These are phyloP conservation scores for Zaprionus capensis DNA, from an alignment of 1,140 invertebrate species.

Conservation along the genomic window DNA sequence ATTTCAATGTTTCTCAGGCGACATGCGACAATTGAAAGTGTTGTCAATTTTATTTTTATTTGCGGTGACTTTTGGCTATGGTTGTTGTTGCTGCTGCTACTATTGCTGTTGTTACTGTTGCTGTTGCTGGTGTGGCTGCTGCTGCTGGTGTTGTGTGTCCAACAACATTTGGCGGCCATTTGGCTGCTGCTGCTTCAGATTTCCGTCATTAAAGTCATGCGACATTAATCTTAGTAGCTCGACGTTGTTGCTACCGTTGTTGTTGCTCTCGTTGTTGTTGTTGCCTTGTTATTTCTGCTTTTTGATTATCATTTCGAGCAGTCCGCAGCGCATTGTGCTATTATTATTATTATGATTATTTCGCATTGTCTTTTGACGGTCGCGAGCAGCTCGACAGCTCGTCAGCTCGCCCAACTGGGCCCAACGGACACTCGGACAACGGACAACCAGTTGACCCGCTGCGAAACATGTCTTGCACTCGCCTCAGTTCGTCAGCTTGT, in stretches of 20 bases:
- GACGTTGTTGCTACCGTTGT: constrained; percentile 10
- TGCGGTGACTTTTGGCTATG: constrained; percentile 23
- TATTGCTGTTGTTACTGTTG: neutral
- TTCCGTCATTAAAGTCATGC: constrained; percentile 59
- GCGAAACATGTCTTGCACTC: constrained; percentile 31
- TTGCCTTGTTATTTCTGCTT: constrained; percentile 38
- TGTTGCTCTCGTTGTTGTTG: constrained; percentile 5
- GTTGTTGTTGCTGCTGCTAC: neutral
- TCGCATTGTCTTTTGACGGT: constrained; percentile 50
- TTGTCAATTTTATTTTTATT: constrained; percentile 46
- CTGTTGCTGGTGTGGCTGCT: neutral
- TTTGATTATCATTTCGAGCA: constrained; percentile 25
- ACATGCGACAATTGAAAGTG: constrained; percentile 59
- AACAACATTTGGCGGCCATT: constrained; percentile 38
- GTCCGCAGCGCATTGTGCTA: constrained; percentile 21
- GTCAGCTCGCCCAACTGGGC: constrained; percentile 12
- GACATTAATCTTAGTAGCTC: constrained; percentile 52
- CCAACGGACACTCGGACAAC: constrained; percentile 11
- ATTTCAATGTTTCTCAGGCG: constrained; percentile 42
- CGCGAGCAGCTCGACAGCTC: neutral
- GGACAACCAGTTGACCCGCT: constrained; percentile 45
- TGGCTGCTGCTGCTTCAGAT: constrained; percentile 39
- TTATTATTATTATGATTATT: constrained; percentile 57
- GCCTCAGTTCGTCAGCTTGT: neutral
- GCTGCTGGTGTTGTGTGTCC: constrained; percentile 16